Conservation (phyloP, 2,113 vertebrate species). For the Brachypteracias leptosomus region DNA sequence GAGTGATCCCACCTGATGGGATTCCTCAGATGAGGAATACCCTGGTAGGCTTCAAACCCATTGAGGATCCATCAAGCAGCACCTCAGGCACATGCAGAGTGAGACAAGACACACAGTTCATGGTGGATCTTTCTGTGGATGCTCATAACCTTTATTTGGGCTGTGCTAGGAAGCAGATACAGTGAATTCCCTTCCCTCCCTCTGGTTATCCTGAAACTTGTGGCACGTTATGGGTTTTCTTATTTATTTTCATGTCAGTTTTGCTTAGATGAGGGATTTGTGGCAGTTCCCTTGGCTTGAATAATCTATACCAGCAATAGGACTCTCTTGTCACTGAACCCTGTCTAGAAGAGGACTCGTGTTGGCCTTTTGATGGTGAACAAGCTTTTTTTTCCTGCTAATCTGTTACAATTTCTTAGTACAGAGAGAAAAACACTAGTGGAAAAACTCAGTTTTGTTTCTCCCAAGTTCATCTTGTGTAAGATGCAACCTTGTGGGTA, state of each 20-base stretch:
- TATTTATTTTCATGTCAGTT: neutral
- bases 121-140: constrained; percentile 25
- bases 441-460: neutral
- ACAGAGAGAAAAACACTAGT: neutral
- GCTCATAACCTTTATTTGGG: constrained; percentile 53
- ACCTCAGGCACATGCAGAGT: constrained; percentile 16
- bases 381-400: neutral
- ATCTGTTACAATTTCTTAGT: neutral
- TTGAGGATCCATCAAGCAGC: neutral
- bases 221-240: neutral
- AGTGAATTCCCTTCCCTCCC: constrained; percentile 62
- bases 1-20: neutral
- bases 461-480: neutral
- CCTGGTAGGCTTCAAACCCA: neutral
- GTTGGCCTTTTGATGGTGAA: neutral
- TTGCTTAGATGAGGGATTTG: neutral
- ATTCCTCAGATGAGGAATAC: neutral
- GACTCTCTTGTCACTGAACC: constrained; percentile 7
- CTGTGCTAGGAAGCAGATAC: constrained; percentile 37
- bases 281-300: neutral
- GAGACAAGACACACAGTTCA: constrained; percentile 61
- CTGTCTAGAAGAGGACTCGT: neutral
- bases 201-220: neutral
- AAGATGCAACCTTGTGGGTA: neutral
- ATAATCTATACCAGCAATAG: neutral